Evolutionary conservation across 2,888 invertebrate genomes (phyloP), one percentile per base, ranked within the genome.

Genomic region (Branchellion lobata): DNA sequence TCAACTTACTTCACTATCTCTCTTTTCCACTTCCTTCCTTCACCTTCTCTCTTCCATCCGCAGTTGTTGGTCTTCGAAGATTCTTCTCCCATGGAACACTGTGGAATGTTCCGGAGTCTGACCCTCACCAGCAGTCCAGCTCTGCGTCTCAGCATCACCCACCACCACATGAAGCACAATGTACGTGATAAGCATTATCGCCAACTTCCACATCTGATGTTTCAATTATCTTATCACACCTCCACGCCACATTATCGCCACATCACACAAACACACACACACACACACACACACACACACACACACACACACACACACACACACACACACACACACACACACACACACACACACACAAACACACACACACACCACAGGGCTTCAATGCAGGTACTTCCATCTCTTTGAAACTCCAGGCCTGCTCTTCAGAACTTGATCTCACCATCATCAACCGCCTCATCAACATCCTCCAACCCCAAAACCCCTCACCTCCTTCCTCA

Each of bases 371-470:
- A n/a, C n/a, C 8, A 1, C 21, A 40, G 51, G 51, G 47, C 27
- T 5, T 29, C 3, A 36, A 36, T 31, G 21, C 31, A 74, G 51
- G 74, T 24, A 74, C 21, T n/a, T 21, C 21, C 5, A 31, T 75
- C 53, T 24, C 24, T 2, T 47, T 75, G 21, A 8, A 27, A 27
- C 33, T 51, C 1, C 40, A 18, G 27, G 1, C 31, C 27, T 75
- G 75, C 24, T 75, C 75, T 1, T 53, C 75, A 5, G 75, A 75
- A 53, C 11, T 75, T 14, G 75, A 75, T 31, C 21, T 75, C 18
- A 75, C 75, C 21, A 51, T 75, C 24, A 1, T 75, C 27, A 53
- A 75, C n/a, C 18, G 75, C 21, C 40, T 75, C 53, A 40, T 31
- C 53, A 18, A n/a, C 29, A 24, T 75, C 51, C 51, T 29, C 36